Evolutionary conservation across 2,797 vertebrate genomes (phyloP).

Genomic region (Pterois miles): DNA sequence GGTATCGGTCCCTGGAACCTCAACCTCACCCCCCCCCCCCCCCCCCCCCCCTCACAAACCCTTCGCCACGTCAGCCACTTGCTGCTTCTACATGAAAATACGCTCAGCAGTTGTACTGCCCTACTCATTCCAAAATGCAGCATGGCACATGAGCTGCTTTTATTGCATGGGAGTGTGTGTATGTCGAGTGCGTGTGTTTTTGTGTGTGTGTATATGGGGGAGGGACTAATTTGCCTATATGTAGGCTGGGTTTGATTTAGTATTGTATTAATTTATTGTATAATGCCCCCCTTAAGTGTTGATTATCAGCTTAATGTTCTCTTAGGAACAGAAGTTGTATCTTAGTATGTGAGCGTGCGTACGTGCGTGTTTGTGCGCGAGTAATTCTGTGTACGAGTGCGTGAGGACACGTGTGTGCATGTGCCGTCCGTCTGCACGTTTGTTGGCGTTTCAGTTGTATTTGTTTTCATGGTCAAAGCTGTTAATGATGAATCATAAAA

Average conservation of each 20-base stretch:
- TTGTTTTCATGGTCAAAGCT: constrained; percentile 77
- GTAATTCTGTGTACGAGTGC: constrained; percentile 13
- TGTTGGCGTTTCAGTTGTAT: constrained; percentile 75
- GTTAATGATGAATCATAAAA: constrained; percentile 69
- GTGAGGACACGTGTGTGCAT: constrained; percentile 69
- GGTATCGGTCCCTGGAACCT: constrained; percentile 58
- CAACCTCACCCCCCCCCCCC: background rate
- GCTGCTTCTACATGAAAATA: constrained; percentile 75
- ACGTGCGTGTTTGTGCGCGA: constrained; percentile 22
- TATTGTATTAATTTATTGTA: constrained; percentile 81
- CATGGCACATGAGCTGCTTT: constrained; percentile 79
- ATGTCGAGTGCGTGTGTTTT: constrained; percentile 66
- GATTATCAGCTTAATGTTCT: constrained; percentile 78
- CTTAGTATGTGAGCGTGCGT: constrained; percentile 61
- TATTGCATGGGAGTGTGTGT: constrained; percentile 81
- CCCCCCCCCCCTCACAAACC: background rate
- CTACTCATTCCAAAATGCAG: constrained; percentile 77
- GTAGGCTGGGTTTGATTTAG: constrained; percentile 77
- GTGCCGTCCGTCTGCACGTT: constrained; percentile 76
- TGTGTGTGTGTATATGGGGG: constrained; percentile 65
- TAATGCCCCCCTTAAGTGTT: constrained; percentile 68
- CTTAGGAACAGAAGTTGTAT: constrained; percentile 76
- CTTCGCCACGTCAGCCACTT: constrained; percentile 36
- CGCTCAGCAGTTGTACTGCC: constrained; percentile 74
- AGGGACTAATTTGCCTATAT: constrained; percentile 78